Evolutionary conservation across 2,888 invertebrate species (phyloP).

Genomic region (Zaprionus bogoriensis): DNA sequence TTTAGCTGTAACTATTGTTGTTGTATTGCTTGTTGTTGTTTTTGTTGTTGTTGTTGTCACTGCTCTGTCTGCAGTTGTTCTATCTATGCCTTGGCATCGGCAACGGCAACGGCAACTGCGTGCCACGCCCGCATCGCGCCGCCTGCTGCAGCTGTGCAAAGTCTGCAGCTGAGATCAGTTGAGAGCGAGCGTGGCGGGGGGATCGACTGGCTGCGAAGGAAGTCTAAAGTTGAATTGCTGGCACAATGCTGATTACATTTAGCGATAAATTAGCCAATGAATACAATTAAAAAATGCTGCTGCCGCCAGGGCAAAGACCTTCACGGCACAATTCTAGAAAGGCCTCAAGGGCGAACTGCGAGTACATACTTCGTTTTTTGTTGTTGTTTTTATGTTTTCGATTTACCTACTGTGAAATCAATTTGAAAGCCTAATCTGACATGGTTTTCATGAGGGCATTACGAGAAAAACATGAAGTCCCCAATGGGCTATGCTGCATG

Average conservation of each 20-base stretch:
- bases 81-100: constrained; percentile 59
- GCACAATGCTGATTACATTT: constrained; percentile 75
- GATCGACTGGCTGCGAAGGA: constrained; percentile 3
- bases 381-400: not conserved
- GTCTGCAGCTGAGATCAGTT: constrained; percentile 14
- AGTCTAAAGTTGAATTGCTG: constrained; percentile 56
- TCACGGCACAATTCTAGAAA: constrained; percentile 59
- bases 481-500: no score
- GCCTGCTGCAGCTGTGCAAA: constrained; percentile 45
- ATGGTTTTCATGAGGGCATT: no score
- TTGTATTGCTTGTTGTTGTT: constrained; percentile 18
- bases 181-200: constrained; percentile 1
- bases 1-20: constrained; percentile 12
- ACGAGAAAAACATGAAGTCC: no score
- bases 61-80: constrained; percentile 32
- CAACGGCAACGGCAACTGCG: constrained; percentile 22
- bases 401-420: not conserved
- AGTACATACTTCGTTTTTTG: no score
- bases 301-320: constrained; percentile 63
- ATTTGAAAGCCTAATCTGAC: not conserved
- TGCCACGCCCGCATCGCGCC: constrained; percentile 59
- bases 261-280: constrained; percentile 76
- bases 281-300: constrained; percentile 65
- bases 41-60: constrained; percentile 14
- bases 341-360: constrained; percentile 53